A percentile compares a stretch with the other conserved stretches of the same genome.
These are phyloP conservation scores for Laspeyria flexula DNA, from an alignment of 2,888 invertebrate species.

Conservation along the genomic window DNA sequence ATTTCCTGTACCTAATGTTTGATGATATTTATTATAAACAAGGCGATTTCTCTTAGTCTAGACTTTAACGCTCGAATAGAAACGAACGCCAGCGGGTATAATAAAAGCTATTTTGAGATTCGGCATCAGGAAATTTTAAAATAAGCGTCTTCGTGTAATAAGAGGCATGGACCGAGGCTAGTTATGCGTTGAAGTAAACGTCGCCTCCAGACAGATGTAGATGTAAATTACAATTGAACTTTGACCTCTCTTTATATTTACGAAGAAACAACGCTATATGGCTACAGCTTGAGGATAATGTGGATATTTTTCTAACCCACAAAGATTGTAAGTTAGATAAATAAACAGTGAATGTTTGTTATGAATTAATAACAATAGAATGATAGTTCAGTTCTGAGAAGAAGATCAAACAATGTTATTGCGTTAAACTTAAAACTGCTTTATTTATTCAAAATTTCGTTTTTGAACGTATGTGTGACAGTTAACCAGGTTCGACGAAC, in stretches of 20 bases:
- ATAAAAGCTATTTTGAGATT: neutral
- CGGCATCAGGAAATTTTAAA: slow-evolving; percentile 31
- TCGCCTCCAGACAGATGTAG: slow-evolving; percentile 23
- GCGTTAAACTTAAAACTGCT: too few relatives aligned
- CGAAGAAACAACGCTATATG: slow-evolving; percentile 11
- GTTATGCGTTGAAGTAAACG: slow-evolving; percentile 18
- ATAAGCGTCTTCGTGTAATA: slow-evolving; percentile 19
- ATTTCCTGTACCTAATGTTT: neutral
- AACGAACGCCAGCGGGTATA: too few relatives aligned
- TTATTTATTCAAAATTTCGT: too few relatives aligned
- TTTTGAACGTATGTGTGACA: too few relatives aligned
- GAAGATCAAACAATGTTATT: too few relatives aligned
- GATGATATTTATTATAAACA: neutral
- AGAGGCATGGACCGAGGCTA: slow-evolving; percentile 21
- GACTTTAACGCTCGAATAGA: neutral
- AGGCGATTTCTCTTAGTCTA: slow-evolving; percentile 16
- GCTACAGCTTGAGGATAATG: neutral
- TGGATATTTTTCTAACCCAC: neutral
- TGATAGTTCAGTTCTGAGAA: too few relatives aligned
- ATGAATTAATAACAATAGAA: too few relatives aligned
- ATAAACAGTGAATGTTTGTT: neutral
- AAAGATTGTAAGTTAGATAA: neutral
- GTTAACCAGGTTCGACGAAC: too few relatives aligned
- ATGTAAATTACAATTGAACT: slow-evolving; percentile 36
- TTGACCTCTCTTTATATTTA: slow-evolving; percentile 30